A percentile compares a stretch with the other conserved stretches of the same genome.
These are phyloP conservation scores for Cirrhinus mrigala DNA, from an alignment of 2,797 vertebrate species.

Conservation along the genomic window DNA sequence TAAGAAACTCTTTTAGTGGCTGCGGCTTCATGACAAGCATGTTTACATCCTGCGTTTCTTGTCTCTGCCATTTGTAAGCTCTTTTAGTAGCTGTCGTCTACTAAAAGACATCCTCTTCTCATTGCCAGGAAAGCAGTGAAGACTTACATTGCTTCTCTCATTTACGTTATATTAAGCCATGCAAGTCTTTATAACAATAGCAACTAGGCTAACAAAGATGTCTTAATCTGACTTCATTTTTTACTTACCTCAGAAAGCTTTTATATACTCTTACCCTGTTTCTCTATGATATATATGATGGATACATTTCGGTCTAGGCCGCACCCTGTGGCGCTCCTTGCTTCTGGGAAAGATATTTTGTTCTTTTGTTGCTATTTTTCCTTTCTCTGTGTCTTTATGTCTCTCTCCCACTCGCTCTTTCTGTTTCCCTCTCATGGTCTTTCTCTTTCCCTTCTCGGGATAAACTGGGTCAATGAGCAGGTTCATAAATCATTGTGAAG, in stretches of 20 bases:
- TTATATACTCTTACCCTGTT: background rate
- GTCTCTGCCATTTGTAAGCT: no score
- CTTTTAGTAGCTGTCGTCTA: no score
- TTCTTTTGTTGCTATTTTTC: constrained; percentile 13
- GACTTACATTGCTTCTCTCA: no score
- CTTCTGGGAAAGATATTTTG: constrained; percentile 5
- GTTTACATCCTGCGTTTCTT: no score
- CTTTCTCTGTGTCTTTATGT: constrained; percentile 49
- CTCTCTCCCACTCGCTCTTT: constrained; percentile 44
- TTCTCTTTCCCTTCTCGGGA: constrained; percentile 59
- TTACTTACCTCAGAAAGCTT: background rate
- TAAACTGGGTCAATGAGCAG: constrained; percentile 84
- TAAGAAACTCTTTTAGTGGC: no score
- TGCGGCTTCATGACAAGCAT: no score
- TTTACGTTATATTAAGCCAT: no score
- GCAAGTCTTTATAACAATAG: no score
- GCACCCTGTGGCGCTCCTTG: constrained; percentile 35
- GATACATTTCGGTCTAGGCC: constrained; percentile 40
- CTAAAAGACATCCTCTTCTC: no score
- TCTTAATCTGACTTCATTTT: background rate
- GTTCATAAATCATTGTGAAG: constrained; percentile 84
- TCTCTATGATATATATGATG: background rate
- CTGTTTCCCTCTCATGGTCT: constrained; percentile 8
- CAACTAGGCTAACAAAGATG: no score
- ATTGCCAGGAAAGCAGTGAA: no score